Conservation (phyloP, 2,113 vertebrate genomes). For the Corapipo altera region DNA sequence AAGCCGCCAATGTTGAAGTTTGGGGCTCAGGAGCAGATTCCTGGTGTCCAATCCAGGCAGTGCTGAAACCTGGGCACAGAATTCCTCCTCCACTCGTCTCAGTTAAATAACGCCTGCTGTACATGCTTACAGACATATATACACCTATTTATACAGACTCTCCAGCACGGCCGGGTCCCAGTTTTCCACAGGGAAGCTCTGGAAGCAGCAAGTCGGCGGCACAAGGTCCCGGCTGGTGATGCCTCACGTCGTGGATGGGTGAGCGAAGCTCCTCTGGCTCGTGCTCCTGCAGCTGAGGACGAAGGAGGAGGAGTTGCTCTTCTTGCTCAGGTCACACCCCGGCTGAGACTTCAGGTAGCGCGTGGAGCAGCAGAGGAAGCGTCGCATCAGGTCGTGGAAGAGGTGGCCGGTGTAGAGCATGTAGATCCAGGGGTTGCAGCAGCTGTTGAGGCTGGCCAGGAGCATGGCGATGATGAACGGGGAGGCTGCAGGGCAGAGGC, state of each 20-base stretch:
- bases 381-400: slow-evolving; percentile 82
- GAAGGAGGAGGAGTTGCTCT: slow-evolving; percentile 86
- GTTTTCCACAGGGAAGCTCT: background rate
- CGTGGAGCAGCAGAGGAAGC: slow-evolving; percentile 82
- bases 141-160: background rate
- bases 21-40: background rate
- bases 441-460: slow-evolving; percentile 93
- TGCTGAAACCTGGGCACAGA: background rate
- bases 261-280: slow-evolving; percentile 79
- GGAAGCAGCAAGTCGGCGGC: background rate
- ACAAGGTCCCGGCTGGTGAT: fast-evolving
- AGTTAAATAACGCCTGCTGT: background rate
- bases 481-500: slow-evolving; percentile 70
- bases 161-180: background rate
- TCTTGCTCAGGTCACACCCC: slow-evolving; percentile 77
- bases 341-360: slow-evolving; percentile 65
- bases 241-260: slow-evolving; percentile 72
- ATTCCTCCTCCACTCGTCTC: background rate
- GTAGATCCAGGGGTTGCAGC: slow-evolving; percentile 98
- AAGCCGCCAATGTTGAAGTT: background rate
- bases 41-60: background rate
- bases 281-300: slow-evolving; percentile 78
- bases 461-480: slow-evolving; percentile 92
- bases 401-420: slow-evolving; percentile 92
- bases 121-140: background rate